These are phyloP conservation scores for Peromyscus polionotus DNA, from an alignment of 2,113 vertebrate species.

Conservation along the genomic window DNA sequence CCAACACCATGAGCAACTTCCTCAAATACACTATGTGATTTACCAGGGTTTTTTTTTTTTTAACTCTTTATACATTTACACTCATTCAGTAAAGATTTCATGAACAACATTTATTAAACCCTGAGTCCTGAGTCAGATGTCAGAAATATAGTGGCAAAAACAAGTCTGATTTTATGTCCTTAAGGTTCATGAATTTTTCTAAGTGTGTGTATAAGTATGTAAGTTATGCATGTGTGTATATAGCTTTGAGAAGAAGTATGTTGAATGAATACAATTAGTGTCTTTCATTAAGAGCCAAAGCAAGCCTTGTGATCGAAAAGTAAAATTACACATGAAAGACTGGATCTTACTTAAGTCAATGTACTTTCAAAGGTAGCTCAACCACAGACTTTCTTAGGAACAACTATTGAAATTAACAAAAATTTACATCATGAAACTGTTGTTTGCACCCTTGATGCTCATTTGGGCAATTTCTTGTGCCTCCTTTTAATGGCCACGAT, in stretches of 20 bases:
- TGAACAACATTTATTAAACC: not conserved
- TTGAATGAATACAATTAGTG: not conserved
- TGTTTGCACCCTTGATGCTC: not conserved
- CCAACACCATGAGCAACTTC: not conserved
- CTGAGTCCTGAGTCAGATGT: not conserved
- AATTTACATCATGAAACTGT: not conserved
- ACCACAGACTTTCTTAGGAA: not conserved
- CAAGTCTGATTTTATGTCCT: not conserved
- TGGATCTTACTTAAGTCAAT: not conserved
- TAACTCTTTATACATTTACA: not conserved
- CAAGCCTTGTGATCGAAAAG: not conserved
- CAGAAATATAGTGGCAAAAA: not conserved
- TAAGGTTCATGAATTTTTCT: not conserved
- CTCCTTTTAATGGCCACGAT: not conserved
- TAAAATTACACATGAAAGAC: not conserved
- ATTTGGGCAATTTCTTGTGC: not conserved
- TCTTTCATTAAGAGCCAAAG: not conserved
- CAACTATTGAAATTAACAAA: not conserved
- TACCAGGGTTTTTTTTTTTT: not conserved
- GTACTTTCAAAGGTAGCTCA: not conserved
- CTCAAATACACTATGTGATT: not conserved
- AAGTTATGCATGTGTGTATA: not conserved
- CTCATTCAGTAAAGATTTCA: slow-evolving; percentile 6
- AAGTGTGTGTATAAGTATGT: not conserved
- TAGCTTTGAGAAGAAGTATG: not conserved